Evolutionary conservation across 2,113 vertebrate genomes (phyloP).

Genomic region (Lethenteron reissneri): DNA sequence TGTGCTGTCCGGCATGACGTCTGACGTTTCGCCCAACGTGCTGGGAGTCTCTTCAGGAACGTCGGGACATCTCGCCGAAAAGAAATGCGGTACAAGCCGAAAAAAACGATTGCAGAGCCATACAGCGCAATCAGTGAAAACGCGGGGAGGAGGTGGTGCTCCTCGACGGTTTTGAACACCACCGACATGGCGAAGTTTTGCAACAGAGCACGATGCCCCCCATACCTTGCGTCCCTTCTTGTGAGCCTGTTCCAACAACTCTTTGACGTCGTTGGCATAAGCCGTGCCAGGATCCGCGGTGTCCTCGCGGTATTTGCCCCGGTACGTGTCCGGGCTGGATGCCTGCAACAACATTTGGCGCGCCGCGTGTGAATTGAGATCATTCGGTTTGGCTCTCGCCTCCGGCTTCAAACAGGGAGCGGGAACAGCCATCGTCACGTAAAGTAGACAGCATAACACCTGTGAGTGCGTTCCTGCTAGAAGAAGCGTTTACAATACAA

Average conservation of each 20-base stretch:
- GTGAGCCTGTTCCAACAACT: conserved; percentile 38
- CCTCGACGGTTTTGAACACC: neutral
- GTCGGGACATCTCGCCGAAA: too few species aligned
- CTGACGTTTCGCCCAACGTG: too few species aligned
- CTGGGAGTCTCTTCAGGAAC: too few species aligned
- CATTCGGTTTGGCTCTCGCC: too few species aligned
- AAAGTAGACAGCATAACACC: too few species aligned
- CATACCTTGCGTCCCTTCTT: conserved; percentile 46
- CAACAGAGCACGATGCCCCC: conserved; percentile 8
- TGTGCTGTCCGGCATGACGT: too few species aligned
- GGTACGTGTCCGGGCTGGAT: conserved; percentile 61
- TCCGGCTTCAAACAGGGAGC: too few species aligned
- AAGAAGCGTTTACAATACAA: too few species aligned
- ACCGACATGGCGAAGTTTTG: neutral
- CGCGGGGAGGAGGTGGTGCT: neutral
- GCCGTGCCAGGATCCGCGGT: conserved; percentile 48
- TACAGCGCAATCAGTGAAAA: neutral
- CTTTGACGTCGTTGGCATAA: conserved; percentile 63
- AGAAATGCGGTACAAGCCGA: neutral
- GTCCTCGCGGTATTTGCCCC: conserved; percentile 63
- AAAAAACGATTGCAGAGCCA: conserved; percentile 22
- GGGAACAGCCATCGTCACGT: too few species aligned
- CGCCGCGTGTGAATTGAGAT: too few species aligned
- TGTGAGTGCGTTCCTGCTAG: too few species aligned
- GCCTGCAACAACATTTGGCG: too few species aligned